Evolutionary conservation across 2,113 vertebrate genomes (phyloP).

Genomic region (Mustela nigripes): DNA sequence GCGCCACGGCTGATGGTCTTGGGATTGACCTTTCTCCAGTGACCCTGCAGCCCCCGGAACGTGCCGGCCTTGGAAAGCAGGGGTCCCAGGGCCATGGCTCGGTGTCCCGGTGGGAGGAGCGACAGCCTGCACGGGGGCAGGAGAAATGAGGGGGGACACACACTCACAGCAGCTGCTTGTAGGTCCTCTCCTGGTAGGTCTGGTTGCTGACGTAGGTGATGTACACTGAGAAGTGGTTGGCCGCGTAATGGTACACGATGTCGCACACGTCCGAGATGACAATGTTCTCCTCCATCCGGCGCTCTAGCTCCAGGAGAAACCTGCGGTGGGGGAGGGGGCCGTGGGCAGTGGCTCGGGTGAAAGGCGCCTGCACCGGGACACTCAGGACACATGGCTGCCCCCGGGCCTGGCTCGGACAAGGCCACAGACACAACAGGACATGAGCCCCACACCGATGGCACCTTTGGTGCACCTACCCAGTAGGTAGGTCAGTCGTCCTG

Average conservation of each 20-base stretch:
- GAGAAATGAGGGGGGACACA: conserved; percentile 71
- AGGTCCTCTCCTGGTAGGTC: conserved; percentile 97
- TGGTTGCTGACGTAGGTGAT: conserved; percentile 98
- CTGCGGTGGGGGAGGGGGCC: conserved; percentile 78
- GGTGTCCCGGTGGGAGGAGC: rapidly evolving
- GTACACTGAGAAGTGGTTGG: conserved; percentile 94
- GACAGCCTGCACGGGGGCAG: rapidly evolving
- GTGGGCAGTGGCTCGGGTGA: not conserved
- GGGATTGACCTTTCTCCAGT: not conserved
- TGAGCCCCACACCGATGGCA: rapidly evolving
- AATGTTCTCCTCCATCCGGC: conserved; percentile 95
- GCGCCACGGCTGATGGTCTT: rapidly evolving
- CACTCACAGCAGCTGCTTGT: conserved; percentile 96
- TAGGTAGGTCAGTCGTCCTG: rapidly evolving
- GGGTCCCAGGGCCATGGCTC: not conserved
- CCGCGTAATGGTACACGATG: conserved; percentile 93
- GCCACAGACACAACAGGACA: not conserved
- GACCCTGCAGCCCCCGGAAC: rapidly evolving
- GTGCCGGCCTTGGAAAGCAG: not conserved
- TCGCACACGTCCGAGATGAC: conserved; percentile 97
- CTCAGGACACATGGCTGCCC: rapidly evolving
- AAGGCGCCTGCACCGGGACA: rapidly evolving
- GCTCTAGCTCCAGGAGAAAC: conserved; percentile 96
- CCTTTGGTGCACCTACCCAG: too few relatives aligned
- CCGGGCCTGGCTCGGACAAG: rapidly evolving